Base-by-base conservation (phyloP, 2,797 vertebrate genomes). In the Myiotriccus ornatus region DNA sequence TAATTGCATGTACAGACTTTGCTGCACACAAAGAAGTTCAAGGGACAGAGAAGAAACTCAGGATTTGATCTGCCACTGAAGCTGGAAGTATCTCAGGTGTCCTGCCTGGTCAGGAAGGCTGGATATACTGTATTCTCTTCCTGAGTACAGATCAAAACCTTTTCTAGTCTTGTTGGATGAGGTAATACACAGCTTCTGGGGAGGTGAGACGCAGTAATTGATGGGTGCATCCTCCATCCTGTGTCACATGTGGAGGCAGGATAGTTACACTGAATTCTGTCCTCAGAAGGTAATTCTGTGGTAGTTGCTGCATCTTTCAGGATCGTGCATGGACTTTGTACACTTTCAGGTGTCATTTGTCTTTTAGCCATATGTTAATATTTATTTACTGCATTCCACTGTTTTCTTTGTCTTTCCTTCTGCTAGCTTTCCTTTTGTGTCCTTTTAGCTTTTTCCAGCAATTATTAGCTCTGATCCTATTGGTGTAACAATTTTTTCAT, bases 311-410 rank as follows among this genome's bases (percentile, higher is more conserved):
- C 18, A 2, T 70, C 30, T 60, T 63, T 50, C 21, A 49, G 67
- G 21, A 56, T 20, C 13, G 5, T 0, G 0, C 73, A 10, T 13
- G 32, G 32, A 34, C n/a, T 83, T 59, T 10, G 12, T 60, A 44
- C 46, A 23, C 84, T 78, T 65, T 44, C 27, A 70, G 32, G 35
- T 47, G 28, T 67, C 17, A 5, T 39, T 14, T 14, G 10, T 83
- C 56, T 60, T 70, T 90, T 88, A 0, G 3, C 8, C 7, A 2
- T 1, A 1, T 73, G 46, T 89, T 50, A 24, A 39, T 32, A 39
- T 55, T 9, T 44, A 34, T 69, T 67, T 82, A 41, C 37, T 80
- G 24, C 17, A 17, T 75, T 81, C 22, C 10, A 70, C 47, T 43
- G 1, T 44, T 86, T 83, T 35, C 37, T 35, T n/a, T 71, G 27